Percentiles rank a stretch among this genome's conserved stretches.
These are phyloP conservation scores for Andrena bucephala DNA, from an alignment of 2,888 invertebrate species.

Conservation along the genomic window DNA sequence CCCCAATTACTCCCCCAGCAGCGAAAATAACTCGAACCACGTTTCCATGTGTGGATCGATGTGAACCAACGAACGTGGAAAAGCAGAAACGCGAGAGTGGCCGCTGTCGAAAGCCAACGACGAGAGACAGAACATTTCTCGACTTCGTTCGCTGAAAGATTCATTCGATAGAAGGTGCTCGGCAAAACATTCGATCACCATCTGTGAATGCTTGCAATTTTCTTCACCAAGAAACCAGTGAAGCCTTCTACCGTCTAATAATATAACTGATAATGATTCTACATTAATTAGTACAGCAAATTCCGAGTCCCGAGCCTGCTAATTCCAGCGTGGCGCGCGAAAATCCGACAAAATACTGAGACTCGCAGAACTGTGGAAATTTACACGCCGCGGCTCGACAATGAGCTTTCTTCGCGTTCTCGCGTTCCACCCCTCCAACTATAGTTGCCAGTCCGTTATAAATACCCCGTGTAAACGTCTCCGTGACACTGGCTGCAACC, in stretches of 20 bases:
- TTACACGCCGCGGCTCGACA: conserved; percentile 25
- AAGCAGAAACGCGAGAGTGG: conserved; percentile 2
- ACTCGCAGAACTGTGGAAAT: conserved; percentile 32
- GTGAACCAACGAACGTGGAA: background rate
- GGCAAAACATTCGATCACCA: conserved; percentile 5
- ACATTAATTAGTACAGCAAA: background rate
- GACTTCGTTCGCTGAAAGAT: conserved; percentile 1
- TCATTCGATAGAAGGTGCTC: conserved; percentile 11
- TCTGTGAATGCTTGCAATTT: background rate
- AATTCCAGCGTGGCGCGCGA: background rate
- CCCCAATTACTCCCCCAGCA: background rate
- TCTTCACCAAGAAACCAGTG: background rate
- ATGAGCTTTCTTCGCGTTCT: background rate
- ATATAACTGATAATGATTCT: background rate
- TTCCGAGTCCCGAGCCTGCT: no score
- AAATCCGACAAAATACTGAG: background rate
- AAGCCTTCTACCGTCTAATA: background rate
- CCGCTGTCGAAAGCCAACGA: conserved; percentile 8
- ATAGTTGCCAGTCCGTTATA: conserved; percentile 49
- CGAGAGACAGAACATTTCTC: conserved; percentile 4
- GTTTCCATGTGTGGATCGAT: background rate
- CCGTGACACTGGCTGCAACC: conserved; percentile 55
- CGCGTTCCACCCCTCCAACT: conserved; percentile 6
- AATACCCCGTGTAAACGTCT: conserved; percentile 67
- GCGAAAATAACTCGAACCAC: background rate